Percentiles rank a stretch among this genome's conserved stretches.
Evolutionary conservation across 2,113 vertebrate species (phyloP).

Genomic region (Chaetura pelagica): DNA sequence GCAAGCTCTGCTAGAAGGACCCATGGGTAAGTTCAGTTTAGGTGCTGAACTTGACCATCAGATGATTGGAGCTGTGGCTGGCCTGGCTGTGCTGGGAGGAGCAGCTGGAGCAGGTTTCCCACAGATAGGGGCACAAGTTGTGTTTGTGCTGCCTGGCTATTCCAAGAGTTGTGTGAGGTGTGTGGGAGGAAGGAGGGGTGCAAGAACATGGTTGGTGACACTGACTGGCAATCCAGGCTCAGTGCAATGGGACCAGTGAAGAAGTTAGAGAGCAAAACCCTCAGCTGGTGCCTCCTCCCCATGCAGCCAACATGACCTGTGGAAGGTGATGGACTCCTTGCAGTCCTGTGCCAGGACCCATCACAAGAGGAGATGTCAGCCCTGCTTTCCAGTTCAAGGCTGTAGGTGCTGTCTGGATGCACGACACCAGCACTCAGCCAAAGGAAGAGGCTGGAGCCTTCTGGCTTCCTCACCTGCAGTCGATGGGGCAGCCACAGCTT

Average conservation of each 20-base stretch:
- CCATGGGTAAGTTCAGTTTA: not conserved
- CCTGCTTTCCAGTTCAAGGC: not conserved
- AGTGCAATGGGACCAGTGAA: not conserved
- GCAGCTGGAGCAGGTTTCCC: slow-evolving; percentile 26
- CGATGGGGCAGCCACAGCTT: too few species aligned
- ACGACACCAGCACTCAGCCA: accelerated
- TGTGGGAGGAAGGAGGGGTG: not conserved
- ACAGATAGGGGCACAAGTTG: not conserved
- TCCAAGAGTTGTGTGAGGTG: not conserved
- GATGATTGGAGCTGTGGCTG: not conserved
- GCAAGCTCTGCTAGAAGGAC: not conserved
- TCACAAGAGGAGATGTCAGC: not conserved
- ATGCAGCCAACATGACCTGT: accelerated
- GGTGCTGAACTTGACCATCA: not conserved
- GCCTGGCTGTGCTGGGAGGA: not conserved
- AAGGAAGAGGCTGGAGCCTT: not conserved
- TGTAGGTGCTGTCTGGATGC: not conserved
- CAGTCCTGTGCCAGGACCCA: not conserved
- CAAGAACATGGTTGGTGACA: not conserved
- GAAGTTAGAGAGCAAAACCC: not conserved
- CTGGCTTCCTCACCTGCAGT: not conserved
- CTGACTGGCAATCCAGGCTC: not conserved
- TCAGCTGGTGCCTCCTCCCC: not conserved
- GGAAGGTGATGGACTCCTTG: not conserved
- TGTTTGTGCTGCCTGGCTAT: not conserved